Percentiles rank a stretch among this genome's conserved stretches.
phyloP scores from a whole-genome alignment of 2,888 invertebrate genomes.

The Xanthia icteritia region DNA sequence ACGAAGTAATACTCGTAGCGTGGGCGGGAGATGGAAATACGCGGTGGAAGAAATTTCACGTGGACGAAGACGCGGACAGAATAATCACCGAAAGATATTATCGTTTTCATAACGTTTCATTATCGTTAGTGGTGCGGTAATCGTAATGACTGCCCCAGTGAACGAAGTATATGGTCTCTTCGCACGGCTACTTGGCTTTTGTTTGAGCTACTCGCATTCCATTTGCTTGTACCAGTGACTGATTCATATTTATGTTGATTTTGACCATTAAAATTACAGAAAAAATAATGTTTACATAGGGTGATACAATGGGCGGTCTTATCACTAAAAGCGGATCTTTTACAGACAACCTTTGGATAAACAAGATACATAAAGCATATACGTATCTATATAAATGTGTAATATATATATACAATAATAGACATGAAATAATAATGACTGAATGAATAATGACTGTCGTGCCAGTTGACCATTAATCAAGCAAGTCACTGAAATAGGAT shows the following conservation, averaged over 20 bases:
- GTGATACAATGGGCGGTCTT: too few species aligned
- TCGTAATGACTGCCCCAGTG: conserved; percentile 17
- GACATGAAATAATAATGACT: too few species aligned
- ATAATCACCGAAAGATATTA: conserved; percentile 38
- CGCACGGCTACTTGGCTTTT: conserved; percentile 26
- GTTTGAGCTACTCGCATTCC: conserved; percentile 37
- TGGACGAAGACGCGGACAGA: neutral
- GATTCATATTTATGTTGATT: conserved; percentile 26
- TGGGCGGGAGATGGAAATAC: neutral
- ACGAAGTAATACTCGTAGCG: too few species aligned
- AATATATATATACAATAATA: too few species aligned
- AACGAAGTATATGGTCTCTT: conserved; percentile 32
- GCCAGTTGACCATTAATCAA: conserved; percentile 27
- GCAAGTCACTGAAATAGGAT: conserved; percentile 5
- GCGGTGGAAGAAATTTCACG: neutral
- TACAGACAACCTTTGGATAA: too few species aligned
- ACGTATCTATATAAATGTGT: too few species aligned
- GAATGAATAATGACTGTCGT: conserved; percentile 37
- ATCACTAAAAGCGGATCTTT: too few species aligned
- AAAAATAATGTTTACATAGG: too few species aligned
- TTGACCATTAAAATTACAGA: neutral
- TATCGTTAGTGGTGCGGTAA: conserved; percentile 39
- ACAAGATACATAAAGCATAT: too few species aligned
- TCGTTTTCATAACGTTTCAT: conserved; percentile 56
- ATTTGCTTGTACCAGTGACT: conserved; percentile 29